Conservation (phyloP, 2,888 invertebrate species). For the Teleiodes luculella region DNA sequence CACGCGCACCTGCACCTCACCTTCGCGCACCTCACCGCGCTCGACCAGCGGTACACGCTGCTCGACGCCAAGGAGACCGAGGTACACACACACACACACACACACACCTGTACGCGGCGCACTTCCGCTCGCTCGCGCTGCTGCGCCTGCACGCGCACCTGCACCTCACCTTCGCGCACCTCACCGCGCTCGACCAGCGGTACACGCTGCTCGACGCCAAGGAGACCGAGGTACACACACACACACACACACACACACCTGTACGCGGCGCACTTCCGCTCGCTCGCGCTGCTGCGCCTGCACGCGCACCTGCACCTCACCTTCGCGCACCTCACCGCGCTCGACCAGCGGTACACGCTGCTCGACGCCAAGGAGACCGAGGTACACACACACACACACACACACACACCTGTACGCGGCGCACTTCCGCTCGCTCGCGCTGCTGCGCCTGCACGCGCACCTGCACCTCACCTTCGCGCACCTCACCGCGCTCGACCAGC, state of each 20-base stretch:
- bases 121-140: constrained; percentile 96
- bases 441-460: not conserved
- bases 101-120: constrained; percentile 97
- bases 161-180: constrained; percentile 98
- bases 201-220: constrained; percentile 96
- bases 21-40: constrained; percentile 95
- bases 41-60: constrained; percentile 91
- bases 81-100: constrained; percentile 30
- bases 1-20: constrained; percentile 98
- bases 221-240: constrained; percentile 86
- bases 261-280: too few species aligned
- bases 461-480: too few species aligned
- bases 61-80: constrained; percentile 98
- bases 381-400: constrained; percentile 62
- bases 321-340: constrained; percentile 78
- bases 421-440: too few species aligned
- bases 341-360: constrained; percentile 91
- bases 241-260: not conserved
- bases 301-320: too few species aligned
- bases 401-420: too few species aligned
- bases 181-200: constrained; percentile 90
- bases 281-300: too few species aligned
- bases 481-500: constrained; percentile 77
- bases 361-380: constrained; percentile 98
- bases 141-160: constrained; percentile 97